Base-by-base conservation (phyloP, 1,140 invertebrate species). In the Ceratina calcarata region DNA sequence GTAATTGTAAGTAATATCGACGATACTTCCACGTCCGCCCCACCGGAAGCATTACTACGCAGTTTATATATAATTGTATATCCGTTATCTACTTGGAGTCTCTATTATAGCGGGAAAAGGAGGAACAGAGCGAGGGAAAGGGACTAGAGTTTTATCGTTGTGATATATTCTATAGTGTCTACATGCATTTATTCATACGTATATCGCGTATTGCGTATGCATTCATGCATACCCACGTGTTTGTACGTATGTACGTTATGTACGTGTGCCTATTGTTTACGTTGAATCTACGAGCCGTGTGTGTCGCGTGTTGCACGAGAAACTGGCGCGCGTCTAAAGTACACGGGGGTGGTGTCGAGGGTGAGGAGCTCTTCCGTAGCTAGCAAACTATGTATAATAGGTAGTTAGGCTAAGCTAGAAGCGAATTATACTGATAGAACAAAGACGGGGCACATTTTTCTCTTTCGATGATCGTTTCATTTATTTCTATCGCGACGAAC, bases 131-230 rank as follows among this genome's bases (percentile, higher is more conserved):
- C 6, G 55, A 37, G 13, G 32, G 62, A 65, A 75, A 61, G 68
- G 85, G 86, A 84, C 81, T 90, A 91, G 89, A 84, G 86, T 91
- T 91, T 91, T 87, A 87, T 91, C 86, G 88, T 91, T 91, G 90
- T 90, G 89, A 91, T 91, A 90, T 89, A 89, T 86, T 90, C 69
- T 81, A 85, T 84, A 80, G 49, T 85, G 88, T 85, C 82, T 83
- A 87, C 72, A 86, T 85, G 76, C 72, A 86, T 83, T 70, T 86
- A 86, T 82, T 75, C 83, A 73, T 78, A 73, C 84, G 77, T 83
- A 58, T 58, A 45, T 45, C 37, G 37, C 37, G 37, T 49, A 65
- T n/a, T 45, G 22, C 82, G 84, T 84, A 79, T 78, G 77, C 68
- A 18, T 77, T 62, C 62, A 66, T 84, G 78, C 61, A 58, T 70